Base-by-base conservation (phyloP, 2,888 invertebrate species). In the Scelioninae gen. 2 region DNA sequence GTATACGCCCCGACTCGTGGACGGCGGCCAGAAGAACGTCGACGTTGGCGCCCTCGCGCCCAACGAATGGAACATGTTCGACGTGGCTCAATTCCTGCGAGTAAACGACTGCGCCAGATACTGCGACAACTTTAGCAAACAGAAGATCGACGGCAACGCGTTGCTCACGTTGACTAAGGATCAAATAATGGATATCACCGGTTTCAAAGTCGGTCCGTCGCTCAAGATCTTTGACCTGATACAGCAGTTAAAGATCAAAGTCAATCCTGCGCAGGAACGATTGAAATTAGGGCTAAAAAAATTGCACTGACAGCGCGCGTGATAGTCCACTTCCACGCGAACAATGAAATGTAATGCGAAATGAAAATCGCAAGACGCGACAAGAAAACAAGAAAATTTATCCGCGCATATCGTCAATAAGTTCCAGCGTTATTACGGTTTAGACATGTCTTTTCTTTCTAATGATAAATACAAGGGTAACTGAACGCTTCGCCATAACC, bases 121-220 rank as follows among this genome's bases (percentile, higher is more conserved):
- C 78, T 89, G 89, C 80, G 90, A 90, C 81, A 88, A 88, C 76
- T 91, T 91, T 83, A 87, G 87, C 73, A 87, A 88, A 81, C 82
- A 83, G 89, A 91, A 91, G 85, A 92, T 97, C 75, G 93, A 94
- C 78, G 97, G 97, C 0, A 91, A 92, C 72, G 90, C 90, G 83
- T 88, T 97, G 82, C 88, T 97, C 71, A 90, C 91, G 76, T 88
- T 97, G 69, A 92, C 92, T 52, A 96, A 96, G 88, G 96, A 96
- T 84, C 93, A 96, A 87, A 94, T 97, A 75, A 92, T 96, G 79
- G 93, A 93, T 81, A 88, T 96, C 75, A 92, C 96, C 18, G 94
- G 95, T 78, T 96, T 95, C 90, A 97, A 96, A 89, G 96, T 97
- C 69, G 97, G 97, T 1, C 97, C 97, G 5, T 96, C 96, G 13